Base-by-base conservation (phyloP, 2,888 invertebrate species). In the Mythimna pallens region DNA sequence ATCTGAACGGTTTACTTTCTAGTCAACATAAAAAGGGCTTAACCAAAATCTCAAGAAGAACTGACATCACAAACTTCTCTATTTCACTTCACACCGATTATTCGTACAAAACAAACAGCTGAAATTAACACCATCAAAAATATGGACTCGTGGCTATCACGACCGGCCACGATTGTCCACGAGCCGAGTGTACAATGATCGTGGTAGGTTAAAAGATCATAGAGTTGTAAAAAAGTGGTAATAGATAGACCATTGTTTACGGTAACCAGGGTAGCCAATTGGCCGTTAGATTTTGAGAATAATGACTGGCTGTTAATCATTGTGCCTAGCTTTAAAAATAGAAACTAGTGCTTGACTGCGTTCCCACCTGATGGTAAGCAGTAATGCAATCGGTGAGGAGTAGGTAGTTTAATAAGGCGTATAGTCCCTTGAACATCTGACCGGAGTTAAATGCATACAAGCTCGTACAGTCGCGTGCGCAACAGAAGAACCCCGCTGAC, bases 141-240 rank as follows among this genome's bases (percentile, higher is more conserved):
- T 50, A n/a, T 50, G 25, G 57, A n/a, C n/a, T 57, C 57, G 10
- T 0, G 69, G 70, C 43, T 17, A 20, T 57, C 47, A 69, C 30
- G 54, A 47, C 50, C 7, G 20, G 20, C n/a, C 50, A 66, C 65
- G n/a, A 36, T 1, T 20, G 17, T 30, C 30, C 65, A 70, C 71
- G 78, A 58, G 62, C 25, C 54, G 30, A 58, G 1, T 20, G 54
- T 22, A 43, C 30, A 17, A n/a, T 63, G 43, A 2, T 12, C 80
- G 80, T 80, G 78, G 1, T n/a, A n/a, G 83, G 67, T 83, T 40
- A 65, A 67, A 58, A 80, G 83, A 71, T 83, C 83, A 78, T 9
- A 0, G 47, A 47, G 20, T 66, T 70, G 66, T 77, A 70, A 79
- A 82, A 75, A 82, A 70, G 12, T 30, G 47, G 65, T 66, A 64